Base-by-base conservation (phyloP, 2,888 invertebrate species). In the Heliconius sara region DNA sequence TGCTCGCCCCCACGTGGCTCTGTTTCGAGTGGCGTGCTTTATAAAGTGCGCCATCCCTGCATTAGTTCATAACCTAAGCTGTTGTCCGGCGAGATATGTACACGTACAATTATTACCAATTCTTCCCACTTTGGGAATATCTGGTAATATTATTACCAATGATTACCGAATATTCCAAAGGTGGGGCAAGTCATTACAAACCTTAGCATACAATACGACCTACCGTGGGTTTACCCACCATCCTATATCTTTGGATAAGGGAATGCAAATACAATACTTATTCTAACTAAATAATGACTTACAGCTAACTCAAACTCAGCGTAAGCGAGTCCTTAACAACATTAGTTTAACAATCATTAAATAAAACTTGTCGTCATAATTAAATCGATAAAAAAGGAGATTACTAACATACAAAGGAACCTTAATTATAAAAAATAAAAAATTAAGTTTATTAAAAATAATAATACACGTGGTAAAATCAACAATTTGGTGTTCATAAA, bases 1-100 rank as follows among this genome's bases (percentile, higher is more conserved):
- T 67, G 70, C 70, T 70, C 66, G 66, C 78, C 67, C 72, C 66
- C 66, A 34, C 75, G 13, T 27, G 57, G 9, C 27, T 52, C 65
- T 66, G 9, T n/a, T 6, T 13, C 13, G 30, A 7, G 39, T 34
- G 57, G 72, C 60, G 19, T 57, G 72, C 25, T 27, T 52, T 73
- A n/a, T 57, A 73, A 73, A 73, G 65, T 66, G 27, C 75, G 27
- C 27, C 68, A 74, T 74, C 57, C 78, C 73, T 74, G 73, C 74
- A 34, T 67, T 66, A 60, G 78, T 77, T 80, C 83, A 70, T 76
- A 68, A 75, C 79, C 77, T 79, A 83, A 82, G 83, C 82, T 85
- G 83, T 82, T 83, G 79, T 81, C 84, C 84, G 79, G 79, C 85
- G 82, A 85, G 89, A 89, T 89, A 89, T 89, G 89, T 89, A 89